Base-by-base conservation (phyloP, 2,888 invertebrate species). In the Criorhina ranunculi region DNA sequence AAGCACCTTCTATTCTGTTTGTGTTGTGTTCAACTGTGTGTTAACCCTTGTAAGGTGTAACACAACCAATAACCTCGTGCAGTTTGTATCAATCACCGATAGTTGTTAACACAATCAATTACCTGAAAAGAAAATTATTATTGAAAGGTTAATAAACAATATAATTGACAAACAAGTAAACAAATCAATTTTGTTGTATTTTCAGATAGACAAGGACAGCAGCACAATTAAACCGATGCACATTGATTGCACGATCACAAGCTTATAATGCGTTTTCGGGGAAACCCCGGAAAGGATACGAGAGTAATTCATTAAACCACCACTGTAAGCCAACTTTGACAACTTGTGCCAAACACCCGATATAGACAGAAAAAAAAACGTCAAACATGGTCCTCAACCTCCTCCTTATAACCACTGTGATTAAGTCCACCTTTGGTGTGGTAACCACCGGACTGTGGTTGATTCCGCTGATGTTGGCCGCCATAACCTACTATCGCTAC, bases 361-460 rank as follows among this genome's bases (percentile, higher is more conserved):
- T n/a, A 24, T 8, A 40, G n/a, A 15, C 7, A 17, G 9, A 69
- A 19, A 42, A 15, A 2, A 40, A 11, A 37, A 29, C 15, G 5
- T 6, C 17, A 37, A 5, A 87, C 88, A 96, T 96, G 96, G 96
- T 94, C 88, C 93, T 96, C 53, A 95, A 95, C 90, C 94, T 96
- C 11, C 93, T 96, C 60, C 92, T 96, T 86, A 94, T 96, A 72
- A 95, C 96, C n/a, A 95, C 96, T 80, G 96, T 96, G 81, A 92
- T 96, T 86, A 96, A 96, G 89, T 92, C 92, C 40, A 96, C 96
- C 0, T 94, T 96, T 82, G 95, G 96, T 44, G 93, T 96, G 76
- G 93, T 95, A 2, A 94, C 95, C n/a, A 95, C 95, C 2, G 95
- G 96, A 11, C 92, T 97, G 4, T 97, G 97, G 97, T 92, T 97